These are phyloP conservation scores for Leptinotarsa tumamoca DNA, from an alignment of 2,888 invertebrate species.

Conservation along the genomic window DNA sequence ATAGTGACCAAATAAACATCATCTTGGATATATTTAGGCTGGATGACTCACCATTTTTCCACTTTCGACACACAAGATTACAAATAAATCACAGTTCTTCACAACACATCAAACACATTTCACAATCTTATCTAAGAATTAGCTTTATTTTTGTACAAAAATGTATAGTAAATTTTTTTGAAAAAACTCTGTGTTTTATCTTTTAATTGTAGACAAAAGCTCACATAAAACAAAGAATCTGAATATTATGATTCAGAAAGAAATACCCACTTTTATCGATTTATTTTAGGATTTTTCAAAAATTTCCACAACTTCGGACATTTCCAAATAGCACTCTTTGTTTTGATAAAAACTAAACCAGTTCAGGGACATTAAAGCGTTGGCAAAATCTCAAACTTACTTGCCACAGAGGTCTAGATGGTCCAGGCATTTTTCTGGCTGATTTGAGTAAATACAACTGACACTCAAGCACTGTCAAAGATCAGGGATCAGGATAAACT, in stretches of 20 bases:
- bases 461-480: constrained; percentile 54
- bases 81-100: constrained; percentile 1
- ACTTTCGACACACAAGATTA: neutral
- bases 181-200: neutral
- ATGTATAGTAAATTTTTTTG: neutral
- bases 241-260: too few species aligned
- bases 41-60: constrained; percentile 36
- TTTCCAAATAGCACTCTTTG: too few species aligned
- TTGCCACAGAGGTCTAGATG: constrained; percentile 78
- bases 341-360: too few species aligned
- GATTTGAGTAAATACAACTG: constrained; percentile 41
- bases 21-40: constrained; percentile 41
- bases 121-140: neutral
- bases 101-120: constrained; percentile 6
- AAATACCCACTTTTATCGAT: neutral
- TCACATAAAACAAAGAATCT: neutral
- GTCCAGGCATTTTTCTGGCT: constrained; percentile 75
- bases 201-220: neutral
- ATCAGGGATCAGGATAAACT: constrained; percentile 54
- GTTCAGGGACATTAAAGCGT: neutral
- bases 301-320: neutral
- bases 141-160: neutral
- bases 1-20: constrained; percentile 39
- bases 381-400: constrained; percentile 61
- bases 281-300: neutral